Conservation (phyloP, 2,888 invertebrate genomes). For the Hedychridium roseum region DNA sequence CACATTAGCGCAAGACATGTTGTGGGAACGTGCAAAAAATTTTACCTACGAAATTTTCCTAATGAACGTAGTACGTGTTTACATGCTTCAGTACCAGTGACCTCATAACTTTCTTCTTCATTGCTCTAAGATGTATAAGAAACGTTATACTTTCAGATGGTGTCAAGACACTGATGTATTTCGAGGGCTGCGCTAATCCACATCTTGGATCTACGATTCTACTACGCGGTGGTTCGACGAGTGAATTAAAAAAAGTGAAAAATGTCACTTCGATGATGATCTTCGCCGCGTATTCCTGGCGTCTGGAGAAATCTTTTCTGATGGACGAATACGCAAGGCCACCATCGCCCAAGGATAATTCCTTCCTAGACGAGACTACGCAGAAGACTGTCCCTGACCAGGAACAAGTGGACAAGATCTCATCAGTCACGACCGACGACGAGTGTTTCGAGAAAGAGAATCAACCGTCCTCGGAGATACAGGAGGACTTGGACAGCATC, state of each 20-base stretch:
- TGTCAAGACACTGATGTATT: conserved; percentile 89
- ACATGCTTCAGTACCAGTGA: conserved; percentile 25
- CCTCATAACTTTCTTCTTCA: background rate
- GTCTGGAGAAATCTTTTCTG: conserved; percentile 88
- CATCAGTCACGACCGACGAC: conserved; percentile 52
- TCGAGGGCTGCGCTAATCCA: conserved; percentile 87
- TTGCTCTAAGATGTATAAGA: background rate
- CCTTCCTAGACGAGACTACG: conserved; percentile 61
- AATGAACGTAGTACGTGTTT: conserved; percentile 63
- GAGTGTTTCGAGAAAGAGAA: conserved; percentile 15
- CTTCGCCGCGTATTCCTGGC: conserved; percentile 89
- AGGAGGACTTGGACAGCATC: conserved; percentile 12
- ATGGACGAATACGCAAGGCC: conserved; percentile 87
- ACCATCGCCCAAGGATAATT: conserved; percentile 67
- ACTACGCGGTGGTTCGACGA: conserved; percentile 77
- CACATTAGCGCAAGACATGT: conserved; percentile 78
- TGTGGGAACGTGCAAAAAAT: conserved; percentile 84
- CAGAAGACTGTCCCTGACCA: conserved; percentile 32
- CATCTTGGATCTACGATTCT: conserved; percentile 88
- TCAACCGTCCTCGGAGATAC: conserved; percentile 16
- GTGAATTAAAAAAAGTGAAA: conserved; percentile 83
- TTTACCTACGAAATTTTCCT: conserved; percentile 74
- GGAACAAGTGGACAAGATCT: conserved; percentile 8
- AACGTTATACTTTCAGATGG: conserved; percentile 64
- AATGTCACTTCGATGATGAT: conserved; percentile 83